Conservation (phyloP, 1,140 invertebrate genomes). For the Stenopsyche tienmushanensis region DNA sequence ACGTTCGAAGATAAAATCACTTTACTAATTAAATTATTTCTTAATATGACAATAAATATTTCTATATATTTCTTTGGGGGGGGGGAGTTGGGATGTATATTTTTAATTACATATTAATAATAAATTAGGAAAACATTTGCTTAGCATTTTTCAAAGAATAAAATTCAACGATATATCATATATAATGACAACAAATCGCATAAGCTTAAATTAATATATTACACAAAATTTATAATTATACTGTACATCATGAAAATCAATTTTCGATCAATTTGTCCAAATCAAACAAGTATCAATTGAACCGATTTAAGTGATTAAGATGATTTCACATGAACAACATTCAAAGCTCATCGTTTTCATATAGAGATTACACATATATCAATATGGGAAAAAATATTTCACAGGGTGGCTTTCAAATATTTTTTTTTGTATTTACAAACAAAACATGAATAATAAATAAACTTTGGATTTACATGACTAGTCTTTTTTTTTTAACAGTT, state of each 20-base stretch:
- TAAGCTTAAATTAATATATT: not conserved
- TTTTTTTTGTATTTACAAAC: not conserved
- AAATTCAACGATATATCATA: too few relatives aligned
- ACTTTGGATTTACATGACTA: slow-evolving; percentile 31
- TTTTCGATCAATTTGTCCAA: not conserved
- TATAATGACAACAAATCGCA: too few relatives aligned
- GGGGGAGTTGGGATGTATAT: too few relatives aligned
- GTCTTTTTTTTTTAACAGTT: slow-evolving; percentile 17
- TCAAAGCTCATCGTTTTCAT: slow-evolving; percentile 28
- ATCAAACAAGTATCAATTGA: too few relatives aligned
- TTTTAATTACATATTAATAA: too few relatives aligned
- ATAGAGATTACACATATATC: slow-evolving; percentile 1
- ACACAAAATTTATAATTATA: not conserved
- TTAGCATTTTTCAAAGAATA: too few relatives aligned
- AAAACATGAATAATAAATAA: slow-evolving; percentile 12
- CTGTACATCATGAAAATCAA: not conserved
- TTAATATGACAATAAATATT: not conserved
- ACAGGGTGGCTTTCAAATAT: slow-evolving; percentile 4
- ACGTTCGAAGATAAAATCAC: slow-evolving; percentile 36
- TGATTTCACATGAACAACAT: slow-evolving; percentile 19
- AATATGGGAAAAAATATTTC: slow-evolving; percentile 6
- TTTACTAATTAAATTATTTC: slow-evolving; percentile 17
- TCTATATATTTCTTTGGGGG: not conserved
- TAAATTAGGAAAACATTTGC: too few relatives aligned
- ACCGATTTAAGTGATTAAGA: not conserved